Percentiles rank a stretch among this genome's conserved stretches.
These are phyloP conservation scores for Griposia aprilina DNA, from an alignment of 2,888 invertebrate genomes.

Conservation along the genomic window DNA sequence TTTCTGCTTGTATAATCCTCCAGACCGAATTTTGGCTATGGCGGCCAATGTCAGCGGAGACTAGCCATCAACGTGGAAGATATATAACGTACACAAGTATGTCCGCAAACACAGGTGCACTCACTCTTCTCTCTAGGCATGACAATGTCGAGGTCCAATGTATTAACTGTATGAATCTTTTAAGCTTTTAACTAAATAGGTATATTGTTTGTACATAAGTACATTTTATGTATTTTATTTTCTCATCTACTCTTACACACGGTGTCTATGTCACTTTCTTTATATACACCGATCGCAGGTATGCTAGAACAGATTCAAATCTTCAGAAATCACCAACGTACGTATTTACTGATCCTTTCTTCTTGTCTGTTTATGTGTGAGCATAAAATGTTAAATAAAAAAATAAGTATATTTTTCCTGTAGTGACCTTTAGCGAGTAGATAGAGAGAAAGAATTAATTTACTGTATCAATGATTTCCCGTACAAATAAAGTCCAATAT, in stretches of 20 bases:
- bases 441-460: slow-evolving; percentile 21
- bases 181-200: not conserved
- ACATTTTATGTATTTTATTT: not conserved
- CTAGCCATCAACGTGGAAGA: not conserved
- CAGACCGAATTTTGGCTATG: not conserved
- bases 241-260: not conserved
- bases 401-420: not conserved
- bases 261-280: not conserved
- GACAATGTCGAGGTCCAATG: not conserved
- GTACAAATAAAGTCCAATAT: slow-evolving; percentile 28
- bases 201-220: not conserved
- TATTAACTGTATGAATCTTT: not conserved
- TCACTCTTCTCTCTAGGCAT: not conserved
- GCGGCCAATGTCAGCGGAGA: not conserved
- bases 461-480: slow-evolving; percentile 10
- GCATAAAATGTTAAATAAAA: not conserved
- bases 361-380: not conserved
- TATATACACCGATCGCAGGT: not conserved
- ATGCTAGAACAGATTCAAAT: too few species aligned
- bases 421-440: not conserved
- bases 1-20: not conserved
- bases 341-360: not conserved
- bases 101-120: not conserved
- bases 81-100: not conserved
- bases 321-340: not conserved